Conservation (phyloP, 37 sponge, comb jelly and placozoan genomes). For the Chondrilla cf. caribensis region DNA sequence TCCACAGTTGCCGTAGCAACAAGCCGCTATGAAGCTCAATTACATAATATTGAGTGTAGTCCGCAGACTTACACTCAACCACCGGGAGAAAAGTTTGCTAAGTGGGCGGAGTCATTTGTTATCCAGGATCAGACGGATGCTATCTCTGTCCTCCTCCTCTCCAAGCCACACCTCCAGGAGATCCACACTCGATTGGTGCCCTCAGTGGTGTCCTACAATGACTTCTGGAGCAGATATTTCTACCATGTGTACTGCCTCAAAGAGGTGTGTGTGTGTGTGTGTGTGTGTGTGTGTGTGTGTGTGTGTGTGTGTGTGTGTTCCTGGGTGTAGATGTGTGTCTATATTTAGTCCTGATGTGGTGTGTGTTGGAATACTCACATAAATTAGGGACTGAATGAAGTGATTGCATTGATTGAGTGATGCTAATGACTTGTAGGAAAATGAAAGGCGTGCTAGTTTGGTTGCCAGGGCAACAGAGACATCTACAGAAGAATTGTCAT, state of each 20-base stretch:
- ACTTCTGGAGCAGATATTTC: conserved; percentile 69
- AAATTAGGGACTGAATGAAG: too few relatives aligned
- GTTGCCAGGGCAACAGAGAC: conserved; percentile 51
- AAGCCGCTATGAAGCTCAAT: background rate
- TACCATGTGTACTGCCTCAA: conserved; percentile 40
- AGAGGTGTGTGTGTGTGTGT: conserved; percentile 38
- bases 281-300: background rate
- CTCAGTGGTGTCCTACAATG: conserved; percentile 57
- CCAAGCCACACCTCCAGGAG: conserved; percentile 36
- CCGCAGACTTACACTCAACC: background rate
- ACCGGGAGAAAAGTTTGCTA: conserved; percentile 5
- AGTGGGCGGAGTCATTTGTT: conserved; percentile 51
- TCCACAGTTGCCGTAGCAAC: conserved; percentile 3
- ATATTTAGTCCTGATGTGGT: too few relatives aligned
- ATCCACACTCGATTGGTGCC: conserved; percentile 69
- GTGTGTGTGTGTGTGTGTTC: background rate
- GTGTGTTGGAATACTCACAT: too few relatives aligned
- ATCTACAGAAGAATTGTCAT: conserved; percentile 30
- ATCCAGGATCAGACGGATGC: conserved; percentile 43
- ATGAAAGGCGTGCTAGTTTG: conserved; percentile 49
- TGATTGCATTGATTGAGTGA: too few relatives aligned
- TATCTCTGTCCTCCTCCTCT: conserved; percentile 61
- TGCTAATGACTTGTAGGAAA: conserved; percentile 34
- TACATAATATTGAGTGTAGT: background rate
- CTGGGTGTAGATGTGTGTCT: too few relatives aligned